These are phyloP conservation scores for Chalcosyrphus nemorum DNA, from an alignment of 2,888 invertebrate genomes.

Conservation along the genomic window DNA sequence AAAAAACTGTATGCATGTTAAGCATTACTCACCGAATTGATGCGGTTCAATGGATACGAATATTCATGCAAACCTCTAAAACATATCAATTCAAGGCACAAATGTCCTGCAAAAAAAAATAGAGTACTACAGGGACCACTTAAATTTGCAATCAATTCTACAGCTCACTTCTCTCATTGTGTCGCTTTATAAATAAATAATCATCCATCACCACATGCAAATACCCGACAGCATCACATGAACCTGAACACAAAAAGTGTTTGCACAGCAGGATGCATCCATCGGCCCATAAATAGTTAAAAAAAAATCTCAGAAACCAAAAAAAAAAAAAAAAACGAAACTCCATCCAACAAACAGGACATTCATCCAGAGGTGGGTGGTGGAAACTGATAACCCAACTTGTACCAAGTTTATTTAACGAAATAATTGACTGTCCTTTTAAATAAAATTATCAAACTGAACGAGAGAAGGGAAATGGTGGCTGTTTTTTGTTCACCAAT, in stretches of 20 bases:
- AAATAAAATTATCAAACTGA: constrained; percentile 62
- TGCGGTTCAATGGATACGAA: background rate
- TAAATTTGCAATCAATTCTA: constrained; percentile 33
- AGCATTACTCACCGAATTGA: background rate
- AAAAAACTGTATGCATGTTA: background rate
- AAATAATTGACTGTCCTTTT: constrained; percentile 58
- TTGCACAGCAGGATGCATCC: background rate
- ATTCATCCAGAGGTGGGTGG: background rate
- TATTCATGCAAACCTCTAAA: background rate
- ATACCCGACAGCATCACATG: constrained; percentile 1
- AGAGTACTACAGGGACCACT: background rate
- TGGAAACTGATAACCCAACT: background rate
- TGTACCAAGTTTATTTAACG: constrained; percentile 45
- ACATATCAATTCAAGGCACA: background rate
- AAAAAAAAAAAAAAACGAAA: too few relatives aligned
- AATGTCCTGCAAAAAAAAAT: background rate
- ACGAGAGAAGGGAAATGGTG: background rate
- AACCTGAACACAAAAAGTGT: constrained; percentile 12
- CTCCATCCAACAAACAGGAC: background rate
- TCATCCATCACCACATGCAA: constrained; percentile 43
- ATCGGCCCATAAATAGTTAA: constrained; percentile 8
- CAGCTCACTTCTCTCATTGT: constrained; percentile 18
- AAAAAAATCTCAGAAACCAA: constrained; percentile 27
- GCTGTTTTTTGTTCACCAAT: background rate
- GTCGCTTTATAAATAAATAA: constrained; percentile 58